phyloP scores from a whole-genome alignment of 2,888 invertebrate species.

The Parasteatoda lunata region DNA sequence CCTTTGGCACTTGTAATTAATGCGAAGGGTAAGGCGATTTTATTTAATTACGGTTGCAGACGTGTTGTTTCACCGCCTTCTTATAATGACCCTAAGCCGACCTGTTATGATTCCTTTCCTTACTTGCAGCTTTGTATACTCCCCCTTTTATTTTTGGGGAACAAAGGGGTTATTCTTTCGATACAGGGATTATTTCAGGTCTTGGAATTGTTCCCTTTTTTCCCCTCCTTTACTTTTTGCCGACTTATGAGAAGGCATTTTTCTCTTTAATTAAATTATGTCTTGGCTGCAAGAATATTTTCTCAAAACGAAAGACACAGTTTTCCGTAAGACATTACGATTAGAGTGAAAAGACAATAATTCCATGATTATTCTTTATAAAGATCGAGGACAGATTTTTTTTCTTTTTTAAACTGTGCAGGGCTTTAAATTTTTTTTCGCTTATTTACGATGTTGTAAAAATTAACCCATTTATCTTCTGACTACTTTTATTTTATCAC shows the following conservation, averaged over 20 bases:
- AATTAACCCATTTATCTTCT: too few relatives aligned
- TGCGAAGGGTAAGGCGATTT: conserved; percentile 39
- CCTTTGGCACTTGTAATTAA: conserved; percentile 56
- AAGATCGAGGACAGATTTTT: too few relatives aligned
- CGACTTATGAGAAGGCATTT: neutral
- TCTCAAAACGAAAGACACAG: too few relatives aligned
- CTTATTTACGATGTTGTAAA: too few relatives aligned
- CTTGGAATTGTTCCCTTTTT: neutral
- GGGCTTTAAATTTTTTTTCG: too few relatives aligned
- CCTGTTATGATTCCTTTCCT: conserved; percentile 33
- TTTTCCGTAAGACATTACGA: too few relatives aligned
- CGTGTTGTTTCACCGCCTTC: conserved; percentile 48
- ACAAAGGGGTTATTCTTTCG: neutral
- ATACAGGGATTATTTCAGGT: neutral
- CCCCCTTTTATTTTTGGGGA: neutral
- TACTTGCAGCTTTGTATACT: neutral
- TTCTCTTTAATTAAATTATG: too few relatives aligned
- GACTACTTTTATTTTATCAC: too few relatives aligned
- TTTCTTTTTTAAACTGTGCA: too few relatives aligned
- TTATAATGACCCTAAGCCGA: conserved; percentile 46
- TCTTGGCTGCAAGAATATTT: too few relatives aligned
- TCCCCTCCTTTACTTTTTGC: neutral
- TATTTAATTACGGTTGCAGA: conserved; percentile 53
- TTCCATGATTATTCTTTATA: too few relatives aligned
- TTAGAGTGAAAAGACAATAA: too few relatives aligned